Base-by-base conservation (phyloP, 2,888 invertebrate species). In the Spisula solida region DNA sequence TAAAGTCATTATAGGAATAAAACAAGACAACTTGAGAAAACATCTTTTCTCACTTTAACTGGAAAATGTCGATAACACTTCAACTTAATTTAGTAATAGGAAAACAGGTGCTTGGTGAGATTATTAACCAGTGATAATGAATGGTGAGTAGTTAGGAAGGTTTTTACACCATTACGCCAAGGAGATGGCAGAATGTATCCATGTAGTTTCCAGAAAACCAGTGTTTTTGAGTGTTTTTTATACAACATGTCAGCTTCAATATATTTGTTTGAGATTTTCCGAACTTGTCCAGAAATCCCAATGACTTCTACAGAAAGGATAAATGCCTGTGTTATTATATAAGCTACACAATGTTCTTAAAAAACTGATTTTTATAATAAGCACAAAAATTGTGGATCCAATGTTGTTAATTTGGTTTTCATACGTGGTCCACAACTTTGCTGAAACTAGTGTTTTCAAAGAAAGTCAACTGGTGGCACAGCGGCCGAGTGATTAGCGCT, bases 51-150 rank as follows among this genome's bases (percentile, higher is more conserved):
- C 75, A 75, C 75, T 75, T 75, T 31, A 34, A 31, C 75, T 48
- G 51, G 80, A 48, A 51, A 2, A 48, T 80, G 47, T 47, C 80
- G 47, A 25, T 80, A 80, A 51, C 80, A 80, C 80, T 80, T 80
- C 80, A 80, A 47, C 80, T 48, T 80, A 80, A 80, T 80, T 80
- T 47, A 80, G 80, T 12, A 80, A 80, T 80, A n/a, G 25, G 8
- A 47, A 5, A 14, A 48, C 80, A 80, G 80, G 80, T 80, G 80
- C 80, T 80, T 80, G n/a, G n/a, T 41, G 0, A 79, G 25, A 25
- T 48, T 34, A n/a, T 20, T 80, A 48, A 80, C 2, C 14, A 80
- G 51, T 25, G 12, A 14, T 51, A 80, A 48, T n/a, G 75, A 34
- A 34, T 75, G 12, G 12, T 12, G 29, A 18, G 31, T 31, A 75